These are phyloP conservation scores for Micronycteris hirsuta DNA, from an alignment of 2,113 vertebrate species.

Conservation along the genomic window DNA sequence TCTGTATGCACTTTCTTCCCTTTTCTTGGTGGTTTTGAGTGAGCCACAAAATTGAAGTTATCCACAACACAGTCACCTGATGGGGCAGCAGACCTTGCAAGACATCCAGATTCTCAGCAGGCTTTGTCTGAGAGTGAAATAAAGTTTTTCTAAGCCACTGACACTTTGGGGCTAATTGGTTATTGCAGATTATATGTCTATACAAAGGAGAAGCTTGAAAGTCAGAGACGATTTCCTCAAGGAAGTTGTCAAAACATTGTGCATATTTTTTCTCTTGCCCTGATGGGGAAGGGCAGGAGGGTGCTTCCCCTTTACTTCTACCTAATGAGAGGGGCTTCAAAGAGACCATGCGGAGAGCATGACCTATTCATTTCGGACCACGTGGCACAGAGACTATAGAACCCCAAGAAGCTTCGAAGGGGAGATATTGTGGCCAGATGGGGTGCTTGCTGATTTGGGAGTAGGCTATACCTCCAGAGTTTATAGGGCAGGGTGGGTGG, in stretches of 20 bases:
- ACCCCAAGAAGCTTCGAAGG: background rate
- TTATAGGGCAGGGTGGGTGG: background rate
- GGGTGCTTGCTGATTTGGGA: background rate
- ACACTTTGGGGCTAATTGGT: background rate
- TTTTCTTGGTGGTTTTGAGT: background rate
- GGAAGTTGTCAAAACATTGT: background rate
- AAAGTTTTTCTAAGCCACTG: background rate
- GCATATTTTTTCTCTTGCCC: background rate
- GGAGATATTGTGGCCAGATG: background rate
- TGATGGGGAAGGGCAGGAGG: background rate
- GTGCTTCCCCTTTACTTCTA: background rate
- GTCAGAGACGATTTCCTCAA: background rate
- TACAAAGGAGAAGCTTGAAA: background rate
- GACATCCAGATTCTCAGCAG: background rate
- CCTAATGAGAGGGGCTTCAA: background rate
- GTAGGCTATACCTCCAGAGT: background rate
- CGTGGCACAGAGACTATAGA: background rate
- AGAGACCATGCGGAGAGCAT: background rate
- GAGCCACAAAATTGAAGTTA: background rate
- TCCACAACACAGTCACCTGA: background rate
- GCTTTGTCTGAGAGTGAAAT: background rate
- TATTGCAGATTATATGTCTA: background rate
- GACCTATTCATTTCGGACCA: background rate
- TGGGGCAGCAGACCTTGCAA: background rate
- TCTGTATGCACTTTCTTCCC: background rate